Base-by-base conservation (phyloP, 2,113 vertebrate genomes). In the Sander vitreus region DNA sequence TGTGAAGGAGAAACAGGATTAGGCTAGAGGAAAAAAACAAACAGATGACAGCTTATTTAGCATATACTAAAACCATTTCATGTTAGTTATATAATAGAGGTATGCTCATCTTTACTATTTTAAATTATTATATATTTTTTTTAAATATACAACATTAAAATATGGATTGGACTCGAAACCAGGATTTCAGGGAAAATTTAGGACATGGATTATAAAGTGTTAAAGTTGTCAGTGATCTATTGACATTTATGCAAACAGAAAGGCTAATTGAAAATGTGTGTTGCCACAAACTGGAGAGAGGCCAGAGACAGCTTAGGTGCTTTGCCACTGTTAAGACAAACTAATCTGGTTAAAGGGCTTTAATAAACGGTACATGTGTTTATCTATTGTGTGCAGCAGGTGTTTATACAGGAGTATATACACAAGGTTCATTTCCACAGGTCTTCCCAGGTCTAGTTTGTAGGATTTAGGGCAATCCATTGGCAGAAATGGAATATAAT, bases 301-400 rank as follows among this genome's bases (percentile, higher is more conserved):
- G 81, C 89, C 85, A 86, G 53, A 11, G 55, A 63, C 74, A 83
- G 89, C 76, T 89, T 90, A 91, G 72, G 79, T 76, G 76, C 85
- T 84, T 91, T 86, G 73, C 83, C 57, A 75, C 65, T 69, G 89
- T 92, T 93, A 92, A 93, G 89, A 88, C 91, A 87, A 83, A 74
- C 66, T 95, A 94, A 95, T 92, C 94, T 79, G 78, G 66, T 92
- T 93, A 93, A 88, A 75, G 64, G 63, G 87, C 81, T 93, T 92
- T 83, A 72, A 82, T 84, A 73, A 87, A 59, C 57, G 39, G 78
- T 66, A 73, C 88, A 81, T 74, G 60, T 84, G 83, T 67, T 83
- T 63, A 63, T 59, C 59, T 76, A 78, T 81, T 83, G 77, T 87
- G 71, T 73, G 68, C 65, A 83, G 27, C 71, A 78, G 73, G 81